Conservation (phyloP, 2,797 vertebrate genomes). For the Acanthurus lineatus region DNA sequence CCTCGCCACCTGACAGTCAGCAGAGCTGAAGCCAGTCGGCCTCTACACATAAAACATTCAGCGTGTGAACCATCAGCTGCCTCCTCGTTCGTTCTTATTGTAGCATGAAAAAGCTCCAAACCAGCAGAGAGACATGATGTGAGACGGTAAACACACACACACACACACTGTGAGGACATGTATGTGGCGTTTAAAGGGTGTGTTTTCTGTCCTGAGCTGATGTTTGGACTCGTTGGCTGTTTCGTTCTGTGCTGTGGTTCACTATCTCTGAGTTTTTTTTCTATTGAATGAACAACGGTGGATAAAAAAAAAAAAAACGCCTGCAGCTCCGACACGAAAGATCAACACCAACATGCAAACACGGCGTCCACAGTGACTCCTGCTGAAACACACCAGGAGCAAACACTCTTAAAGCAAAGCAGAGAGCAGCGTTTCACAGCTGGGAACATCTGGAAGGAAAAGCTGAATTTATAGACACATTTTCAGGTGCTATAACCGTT, state of each 20-base stretch:
- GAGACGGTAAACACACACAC: slow-evolving; percentile 7
- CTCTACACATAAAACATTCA: slow-evolving; percentile 72
- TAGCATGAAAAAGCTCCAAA: slow-evolving; percentile 13
- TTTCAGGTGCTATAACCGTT: neutral
- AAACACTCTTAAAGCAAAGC: neutral
- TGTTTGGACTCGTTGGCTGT: no score
- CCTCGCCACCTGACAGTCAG: slow-evolving; percentile 60
- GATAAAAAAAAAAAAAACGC: no score
- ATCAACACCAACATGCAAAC: neutral
- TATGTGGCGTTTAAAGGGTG: no score
- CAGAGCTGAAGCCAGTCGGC: slow-evolving; percentile 38
- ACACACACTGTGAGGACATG: neutral
- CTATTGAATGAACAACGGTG: neutral
- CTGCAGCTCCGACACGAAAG: neutral
- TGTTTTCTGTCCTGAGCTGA: no score
- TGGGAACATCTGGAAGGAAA: neutral
- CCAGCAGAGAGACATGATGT: slow-evolving; percentile 23
- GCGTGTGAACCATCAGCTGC: slow-evolving; percentile 46
- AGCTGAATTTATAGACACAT: neutral
- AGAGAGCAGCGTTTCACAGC: neutral
- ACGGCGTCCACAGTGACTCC: neutral
- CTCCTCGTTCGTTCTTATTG: slow-evolving; percentile 23
- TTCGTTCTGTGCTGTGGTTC: neutral
- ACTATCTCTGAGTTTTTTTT: neutral
- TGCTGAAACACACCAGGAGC: neutral